phyloP scores from a whole-genome alignment of 2,113 vertebrate species.

The Hydrolagus affinis region DNA sequence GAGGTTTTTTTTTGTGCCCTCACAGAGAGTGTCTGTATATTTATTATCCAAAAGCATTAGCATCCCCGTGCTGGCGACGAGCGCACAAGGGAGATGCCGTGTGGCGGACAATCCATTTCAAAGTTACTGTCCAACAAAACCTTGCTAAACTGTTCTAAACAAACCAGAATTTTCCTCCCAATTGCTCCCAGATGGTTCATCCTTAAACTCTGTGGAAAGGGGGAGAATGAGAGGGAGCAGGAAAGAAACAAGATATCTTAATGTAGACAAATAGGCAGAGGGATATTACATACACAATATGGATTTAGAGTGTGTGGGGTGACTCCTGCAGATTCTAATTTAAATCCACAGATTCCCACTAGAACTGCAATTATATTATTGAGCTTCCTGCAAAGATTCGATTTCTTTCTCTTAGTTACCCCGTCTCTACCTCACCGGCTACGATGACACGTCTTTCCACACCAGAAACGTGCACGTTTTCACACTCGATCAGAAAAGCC shows the following conservation, averaged over 20 bases:
- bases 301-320: too few species aligned
- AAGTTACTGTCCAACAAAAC: background rate
- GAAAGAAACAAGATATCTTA: too few species aligned
- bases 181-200: background rate
- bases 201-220: background rate
- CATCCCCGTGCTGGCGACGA: background rate
- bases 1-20: background rate
- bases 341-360: too few species aligned
- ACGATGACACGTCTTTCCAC: too few species aligned
- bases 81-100: background rate
- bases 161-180: background rate
- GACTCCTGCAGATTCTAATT: too few species aligned
- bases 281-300: background rate
- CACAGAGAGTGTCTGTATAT: constrained; percentile 7
- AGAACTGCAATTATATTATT: too few species aligned
- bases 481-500: too few species aligned
- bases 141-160: background rate
- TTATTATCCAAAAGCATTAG: constrained; percentile 23
- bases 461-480: too few species aligned
- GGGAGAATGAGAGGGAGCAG: background rate
- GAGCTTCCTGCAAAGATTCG: too few species aligned
- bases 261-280: background rate
- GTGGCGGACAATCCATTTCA: background rate
- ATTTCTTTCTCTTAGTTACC: too few species aligned
- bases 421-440: too few species aligned